Evolutionary conservation across 2,888 invertebrate genomes (phyloP).

Genomic region (Tetranychus piercei): DNA sequence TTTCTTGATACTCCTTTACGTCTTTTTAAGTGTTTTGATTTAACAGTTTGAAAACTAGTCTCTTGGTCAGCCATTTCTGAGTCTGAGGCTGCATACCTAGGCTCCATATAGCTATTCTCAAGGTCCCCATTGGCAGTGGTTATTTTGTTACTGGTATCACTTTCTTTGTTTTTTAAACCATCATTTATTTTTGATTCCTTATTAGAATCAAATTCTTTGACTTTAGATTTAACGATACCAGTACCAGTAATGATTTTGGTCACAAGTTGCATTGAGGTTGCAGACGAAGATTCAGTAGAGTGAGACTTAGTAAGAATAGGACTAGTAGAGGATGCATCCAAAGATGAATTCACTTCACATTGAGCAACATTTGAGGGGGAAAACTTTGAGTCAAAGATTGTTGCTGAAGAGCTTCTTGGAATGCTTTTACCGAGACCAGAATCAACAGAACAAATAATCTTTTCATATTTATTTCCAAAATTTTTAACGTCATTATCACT

Average conservation of each 20-base stretch:
- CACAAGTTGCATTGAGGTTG: neutral
- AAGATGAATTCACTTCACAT: neutral
- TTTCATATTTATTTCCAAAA: too few species aligned
- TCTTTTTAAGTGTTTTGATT: constrained; percentile 12
- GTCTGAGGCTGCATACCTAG: constrained; percentile 17
- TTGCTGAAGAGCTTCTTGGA: neutral
- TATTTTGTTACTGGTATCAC: neutral
- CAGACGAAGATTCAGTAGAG: neutral
- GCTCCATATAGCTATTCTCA: constrained; percentile 4
- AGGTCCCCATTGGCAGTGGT: neutral
- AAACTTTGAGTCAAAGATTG: neutral
- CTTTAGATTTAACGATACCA: neutral
- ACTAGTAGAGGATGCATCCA: constrained; percentile 5
- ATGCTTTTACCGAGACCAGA: constrained; percentile 1
- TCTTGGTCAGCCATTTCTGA: constrained; percentile 20
- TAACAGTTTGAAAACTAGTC: constrained; percentile 17
- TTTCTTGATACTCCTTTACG: constrained; percentile 12
- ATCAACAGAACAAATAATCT: too few species aligned
- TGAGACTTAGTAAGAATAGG: neutral
- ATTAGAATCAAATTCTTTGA: neutral
- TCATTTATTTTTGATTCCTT: neutral
- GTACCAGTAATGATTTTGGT: neutral
- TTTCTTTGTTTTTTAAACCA: neutral
- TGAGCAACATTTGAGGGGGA: neutral
- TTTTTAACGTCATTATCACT: too few species aligned